Evolutionary conservation across 2,797 vertebrate genomes (phyloP).

Genomic region (Florisuga fusca): DNA sequence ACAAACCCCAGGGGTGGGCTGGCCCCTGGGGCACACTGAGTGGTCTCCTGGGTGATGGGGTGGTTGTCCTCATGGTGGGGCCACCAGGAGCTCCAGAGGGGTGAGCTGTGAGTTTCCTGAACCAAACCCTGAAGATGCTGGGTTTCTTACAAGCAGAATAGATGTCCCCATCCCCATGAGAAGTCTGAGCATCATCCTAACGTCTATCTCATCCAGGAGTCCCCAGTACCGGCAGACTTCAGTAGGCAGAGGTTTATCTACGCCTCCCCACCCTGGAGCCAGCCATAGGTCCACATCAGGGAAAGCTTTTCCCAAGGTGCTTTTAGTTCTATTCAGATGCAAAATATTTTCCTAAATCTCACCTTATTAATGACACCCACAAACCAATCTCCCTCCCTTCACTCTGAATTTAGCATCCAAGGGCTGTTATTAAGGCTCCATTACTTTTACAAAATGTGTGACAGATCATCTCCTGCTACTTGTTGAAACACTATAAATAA

Average conservation of each 20-base stretch:
- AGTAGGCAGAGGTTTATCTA: fast-evolving
- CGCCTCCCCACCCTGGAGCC: background rate
- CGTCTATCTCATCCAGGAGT: background rate
- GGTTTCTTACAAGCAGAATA: background rate
- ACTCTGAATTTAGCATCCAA: background rate
- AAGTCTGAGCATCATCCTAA: background rate
- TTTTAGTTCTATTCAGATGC: background rate
- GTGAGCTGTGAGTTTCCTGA: background rate
- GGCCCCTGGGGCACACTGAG: background rate
- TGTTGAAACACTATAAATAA: slow-evolving; percentile 19
- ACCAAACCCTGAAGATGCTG: background rate
- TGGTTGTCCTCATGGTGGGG: background rate
- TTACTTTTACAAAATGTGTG: background rate
- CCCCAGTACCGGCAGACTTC: background rate
- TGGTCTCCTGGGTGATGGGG: background rate
- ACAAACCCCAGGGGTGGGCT: background rate
- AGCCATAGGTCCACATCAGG: fast-evolving
- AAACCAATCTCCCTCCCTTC: fast-evolving
- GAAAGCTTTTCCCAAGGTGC: background rate
- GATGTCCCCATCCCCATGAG: fast-evolving
- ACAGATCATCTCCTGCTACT: background rate
- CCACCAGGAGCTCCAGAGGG: background rate
- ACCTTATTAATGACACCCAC: background rate
- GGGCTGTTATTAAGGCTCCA: background rate
- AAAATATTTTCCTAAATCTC: background rate